Percentiles rank a stretch among this genome's conserved stretches.
Conservation (phyloP, 2,888 invertebrate species). For the Teinopalpus imperialis region DNA sequence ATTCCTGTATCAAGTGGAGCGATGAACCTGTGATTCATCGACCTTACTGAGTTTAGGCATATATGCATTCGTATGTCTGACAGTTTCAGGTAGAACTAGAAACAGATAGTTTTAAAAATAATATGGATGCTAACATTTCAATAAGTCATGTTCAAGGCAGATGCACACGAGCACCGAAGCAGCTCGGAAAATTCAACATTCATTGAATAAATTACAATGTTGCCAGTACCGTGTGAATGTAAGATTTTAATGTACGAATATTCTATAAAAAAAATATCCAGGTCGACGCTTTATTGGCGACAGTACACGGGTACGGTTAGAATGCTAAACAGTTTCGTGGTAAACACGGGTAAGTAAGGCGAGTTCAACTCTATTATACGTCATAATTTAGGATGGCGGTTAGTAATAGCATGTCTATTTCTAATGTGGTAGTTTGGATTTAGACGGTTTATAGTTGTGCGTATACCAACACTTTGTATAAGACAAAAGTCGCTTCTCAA, state of each 20-base stretch:
- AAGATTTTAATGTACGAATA: constrained; percentile 58
- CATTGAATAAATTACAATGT: constrained; percentile 25
- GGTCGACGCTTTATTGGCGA: constrained; percentile 72
- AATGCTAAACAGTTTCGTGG: constrained; percentile 77
- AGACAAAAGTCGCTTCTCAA: constrained; percentile 67
- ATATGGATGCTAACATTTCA: background rate
- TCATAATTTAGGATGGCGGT: constrained; percentile 11
- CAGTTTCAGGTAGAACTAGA: background rate
- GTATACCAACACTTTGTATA: constrained; percentile 50
- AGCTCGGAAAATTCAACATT: constrained; percentile 14
- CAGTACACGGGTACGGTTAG: constrained; percentile 63
- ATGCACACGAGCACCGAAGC: constrained; percentile 1
- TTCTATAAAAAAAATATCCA: constrained; percentile 65
- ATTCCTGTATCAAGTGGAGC: constrained; percentile 64
- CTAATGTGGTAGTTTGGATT: constrained; percentile 30
- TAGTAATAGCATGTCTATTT: constrained; percentile 33
- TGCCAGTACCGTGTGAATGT: constrained; percentile 57
- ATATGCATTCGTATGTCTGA: background rate
- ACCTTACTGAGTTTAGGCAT: background rate
- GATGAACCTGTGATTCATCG: constrained; percentile 60
- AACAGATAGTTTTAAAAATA: background rate
- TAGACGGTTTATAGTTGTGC: constrained; percentile 51
- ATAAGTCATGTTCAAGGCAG: background rate
- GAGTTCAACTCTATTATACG: constrained; percentile 30
- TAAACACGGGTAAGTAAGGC: constrained; percentile 55